Evolutionary conservation across 2,797 vertebrate genomes (phyloP).

Genomic region (Pachyuromys duprasi): DNA sequence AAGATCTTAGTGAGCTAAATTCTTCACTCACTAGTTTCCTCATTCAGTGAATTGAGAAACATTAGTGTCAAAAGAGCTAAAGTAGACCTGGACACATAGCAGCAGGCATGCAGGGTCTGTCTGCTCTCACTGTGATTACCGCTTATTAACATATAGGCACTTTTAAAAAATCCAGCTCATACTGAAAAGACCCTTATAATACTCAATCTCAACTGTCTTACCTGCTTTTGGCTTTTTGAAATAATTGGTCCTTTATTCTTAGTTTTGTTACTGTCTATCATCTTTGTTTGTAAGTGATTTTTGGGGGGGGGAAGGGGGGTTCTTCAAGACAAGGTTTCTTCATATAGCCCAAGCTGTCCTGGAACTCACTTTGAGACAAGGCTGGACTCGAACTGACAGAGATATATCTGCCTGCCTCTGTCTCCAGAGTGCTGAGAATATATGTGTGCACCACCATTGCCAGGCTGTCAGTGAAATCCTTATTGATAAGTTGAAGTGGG

Average conservation of each 20-base stretch:
- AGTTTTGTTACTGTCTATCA: constrained; percentile 11
- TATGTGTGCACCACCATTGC: too few species aligned
- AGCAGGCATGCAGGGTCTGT: neutral
- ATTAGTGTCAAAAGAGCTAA: neutral
- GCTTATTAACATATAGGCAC: neutral
- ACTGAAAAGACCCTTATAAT: too few species aligned
- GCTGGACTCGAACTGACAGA: neutral
- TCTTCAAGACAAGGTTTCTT: neutral
- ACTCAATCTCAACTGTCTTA: neutral
- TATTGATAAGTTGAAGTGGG: neutral
- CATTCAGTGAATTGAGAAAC: neutral
- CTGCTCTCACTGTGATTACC: neutral
- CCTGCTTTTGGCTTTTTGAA: neutral
- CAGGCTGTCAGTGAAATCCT: neutral
- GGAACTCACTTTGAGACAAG: neutral
- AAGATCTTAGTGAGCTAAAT: neutral
- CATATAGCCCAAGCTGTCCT: neutral
- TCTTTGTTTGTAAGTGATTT: neutral
- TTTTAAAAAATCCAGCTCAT: neutral
- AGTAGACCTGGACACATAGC: neutral
- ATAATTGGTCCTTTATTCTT: neutral
- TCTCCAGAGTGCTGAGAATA: neutral
- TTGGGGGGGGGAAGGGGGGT: neutral
- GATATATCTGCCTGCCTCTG: neutral
- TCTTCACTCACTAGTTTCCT: neutral